Conservation (phyloP, 2,797 vertebrate species). For the Muscicapa comitata region DNA sequence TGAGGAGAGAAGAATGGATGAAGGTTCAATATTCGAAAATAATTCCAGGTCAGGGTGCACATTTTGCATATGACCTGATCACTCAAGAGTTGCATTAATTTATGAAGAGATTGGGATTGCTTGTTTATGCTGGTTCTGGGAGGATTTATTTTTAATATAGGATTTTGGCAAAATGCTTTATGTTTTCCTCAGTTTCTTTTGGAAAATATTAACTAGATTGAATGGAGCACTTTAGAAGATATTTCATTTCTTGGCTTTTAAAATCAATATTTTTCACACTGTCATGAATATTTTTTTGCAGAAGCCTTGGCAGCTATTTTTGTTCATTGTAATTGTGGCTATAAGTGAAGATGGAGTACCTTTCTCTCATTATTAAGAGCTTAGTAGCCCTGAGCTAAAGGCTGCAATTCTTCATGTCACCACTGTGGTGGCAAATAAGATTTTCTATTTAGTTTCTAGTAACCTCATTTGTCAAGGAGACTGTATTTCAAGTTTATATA, state of each 20-base stretch:
- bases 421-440: slow-evolving; percentile 73
- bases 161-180: slow-evolving; percentile 33
- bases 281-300: slow-evolving; percentile 74
- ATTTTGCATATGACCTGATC: background rate
- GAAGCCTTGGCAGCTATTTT: slow-evolving; percentile 65
- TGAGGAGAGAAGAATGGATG: background rate
- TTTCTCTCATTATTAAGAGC: slow-evolving; percentile 78
- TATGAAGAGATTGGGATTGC: background rate
- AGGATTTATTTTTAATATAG: slow-evolving; percentile 1
- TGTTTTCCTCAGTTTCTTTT: slow-evolving; percentile 53
- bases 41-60: background rate
- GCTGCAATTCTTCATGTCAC: slow-evolving; percentile 78
- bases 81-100: background rate
- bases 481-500: slow-evolving; percentile 70
- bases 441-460: slow-evolving; percentile 75
- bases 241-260: slow-evolving; percentile 72
- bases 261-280: slow-evolving; percentile 76
- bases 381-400: slow-evolving; percentile 74
- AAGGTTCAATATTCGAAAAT: background rate
- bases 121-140: background rate
- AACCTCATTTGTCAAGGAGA: slow-evolving; percentile 74
- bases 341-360: slow-evolving; percentile 74
- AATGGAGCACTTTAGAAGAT: slow-evolving; percentile 66
- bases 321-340: slow-evolving; percentile 59
- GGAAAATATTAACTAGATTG: slow-evolving; percentile 64